A percentile compares a stretch with the other conserved stretches of the same genome.
phyloP scores from a whole-genome alignment of 2,888 invertebrate species.

The Argyresthia albistria region DNA sequence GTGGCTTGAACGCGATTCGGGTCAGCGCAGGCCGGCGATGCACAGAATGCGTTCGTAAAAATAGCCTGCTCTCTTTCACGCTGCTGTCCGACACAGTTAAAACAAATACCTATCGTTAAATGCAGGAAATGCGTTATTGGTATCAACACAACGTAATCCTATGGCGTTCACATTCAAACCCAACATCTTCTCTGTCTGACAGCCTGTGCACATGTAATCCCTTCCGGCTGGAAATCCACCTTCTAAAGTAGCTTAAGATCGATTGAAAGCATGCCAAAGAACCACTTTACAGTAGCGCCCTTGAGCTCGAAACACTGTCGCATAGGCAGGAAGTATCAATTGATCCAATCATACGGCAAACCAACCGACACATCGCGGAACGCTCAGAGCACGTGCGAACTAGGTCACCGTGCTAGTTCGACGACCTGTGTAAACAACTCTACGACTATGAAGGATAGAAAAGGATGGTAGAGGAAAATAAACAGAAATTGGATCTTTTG shows the following conservation, averaged over 20 bases:
- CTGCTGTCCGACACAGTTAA: background rate
- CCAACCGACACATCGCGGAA: conserved; percentile 43
- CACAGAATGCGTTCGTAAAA: background rate
- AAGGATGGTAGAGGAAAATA: background rate
- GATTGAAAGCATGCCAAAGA: too few relatives aligned
- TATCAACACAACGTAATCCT: too few relatives aligned
- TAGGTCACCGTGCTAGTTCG: conserved; percentile 45
- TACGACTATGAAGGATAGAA: background rate
- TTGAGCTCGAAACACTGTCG: conserved; percentile 42
- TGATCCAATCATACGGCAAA: conserved; percentile 42
- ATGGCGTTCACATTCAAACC: too few relatives aligned
- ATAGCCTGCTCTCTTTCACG: background rate
- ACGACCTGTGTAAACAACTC: conserved; percentile 18
- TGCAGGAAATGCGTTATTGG: too few relatives aligned
- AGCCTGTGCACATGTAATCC: too few relatives aligned
- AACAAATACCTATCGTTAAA: background rate
- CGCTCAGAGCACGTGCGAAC: conserved; percentile 53
- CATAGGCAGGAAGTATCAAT: conserved; percentile 49
- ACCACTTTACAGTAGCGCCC: conserved; percentile 17
- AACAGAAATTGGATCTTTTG: too few relatives aligned
- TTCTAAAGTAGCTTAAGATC: too few relatives aligned
- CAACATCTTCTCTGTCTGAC: too few relatives aligned
- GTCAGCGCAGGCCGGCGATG: background rate
- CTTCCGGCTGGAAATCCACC: too few relatives aligned
- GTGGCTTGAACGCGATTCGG: too few relatives aligned